A percentile compares a stretch with the other conserved stretches of the same genome.
Evolutionary conservation across 1,140 invertebrate species (phyloP).

Genomic region (Saccostrea cuccullata): DNA sequence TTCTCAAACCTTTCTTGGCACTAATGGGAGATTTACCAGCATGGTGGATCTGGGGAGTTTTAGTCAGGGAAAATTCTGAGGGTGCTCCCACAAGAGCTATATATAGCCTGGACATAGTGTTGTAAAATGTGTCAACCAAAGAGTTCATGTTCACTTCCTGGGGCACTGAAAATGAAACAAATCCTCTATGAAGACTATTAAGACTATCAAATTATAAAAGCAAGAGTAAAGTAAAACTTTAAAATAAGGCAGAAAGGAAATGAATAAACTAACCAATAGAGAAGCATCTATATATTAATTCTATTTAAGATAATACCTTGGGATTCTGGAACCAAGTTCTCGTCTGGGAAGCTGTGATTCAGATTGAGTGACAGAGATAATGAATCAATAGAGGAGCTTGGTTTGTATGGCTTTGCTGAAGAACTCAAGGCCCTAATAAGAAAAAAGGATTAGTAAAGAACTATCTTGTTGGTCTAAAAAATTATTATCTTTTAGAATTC

Average conservation of each 20-base stretch:
- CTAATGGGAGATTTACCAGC: not conserved
- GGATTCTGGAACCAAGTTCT: conserved; percentile 8
- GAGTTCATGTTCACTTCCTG: conserved; percentile 2
- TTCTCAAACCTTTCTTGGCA: not conserved
- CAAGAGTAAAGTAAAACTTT: not conserved
- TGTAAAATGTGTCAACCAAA: conserved; percentile 20
- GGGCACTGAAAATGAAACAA: conserved; percentile 2
- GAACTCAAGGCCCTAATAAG: not conserved
- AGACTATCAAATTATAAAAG: no score
- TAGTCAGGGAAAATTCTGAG: not conserved
- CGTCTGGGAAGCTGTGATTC: not conserved
- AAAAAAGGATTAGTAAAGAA: not conserved
- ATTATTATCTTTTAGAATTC: not conserved
- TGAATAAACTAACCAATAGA: not conserved
- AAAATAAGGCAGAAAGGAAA: not conserved
- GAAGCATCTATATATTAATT: not conserved
- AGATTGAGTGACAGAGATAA: not conserved
- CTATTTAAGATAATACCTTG: not conserved
- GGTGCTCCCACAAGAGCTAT: conserved; percentile 23
- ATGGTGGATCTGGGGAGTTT: conserved; percentile 37
- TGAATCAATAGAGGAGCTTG: not conserved
- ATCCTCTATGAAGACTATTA: no score
- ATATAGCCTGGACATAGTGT: conserved; percentile 30
- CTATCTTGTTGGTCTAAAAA: not conserved
- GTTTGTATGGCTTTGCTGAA: conserved; percentile 1